phyloP scores from a whole-genome alignment of 2,113 vertebrate genomes.

The Pachyramphus minor region DNA sequence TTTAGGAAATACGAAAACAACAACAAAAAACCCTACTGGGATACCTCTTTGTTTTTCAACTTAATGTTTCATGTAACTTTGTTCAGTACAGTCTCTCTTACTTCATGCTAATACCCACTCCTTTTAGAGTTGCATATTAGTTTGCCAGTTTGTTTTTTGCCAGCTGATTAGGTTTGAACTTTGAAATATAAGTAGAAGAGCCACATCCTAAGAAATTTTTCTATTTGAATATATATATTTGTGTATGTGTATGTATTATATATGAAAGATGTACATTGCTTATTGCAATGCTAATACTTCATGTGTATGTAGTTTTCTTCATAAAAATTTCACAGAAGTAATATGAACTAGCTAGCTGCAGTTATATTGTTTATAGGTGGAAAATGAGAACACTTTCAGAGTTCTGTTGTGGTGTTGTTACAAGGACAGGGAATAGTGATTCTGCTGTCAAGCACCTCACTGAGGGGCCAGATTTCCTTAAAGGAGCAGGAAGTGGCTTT shows the following conservation, averaged over 20 bases:
- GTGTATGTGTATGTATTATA: neutral
- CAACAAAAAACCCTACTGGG: neutral
- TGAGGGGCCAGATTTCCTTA: neutral
- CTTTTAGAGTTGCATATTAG: neutral
- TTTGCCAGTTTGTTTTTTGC: neutral
- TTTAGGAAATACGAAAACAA: neutral
- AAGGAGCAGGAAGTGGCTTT: neutral
- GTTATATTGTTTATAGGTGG: neutral
- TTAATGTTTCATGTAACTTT: neutral
- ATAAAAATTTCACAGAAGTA: neutral
- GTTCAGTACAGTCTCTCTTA: neutral
- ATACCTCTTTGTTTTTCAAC: neutral
- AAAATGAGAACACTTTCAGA: neutral
- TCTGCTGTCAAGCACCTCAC: neutral
- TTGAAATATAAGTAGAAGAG: neutral
- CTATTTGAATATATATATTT: neutral
- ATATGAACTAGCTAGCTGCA: neutral
- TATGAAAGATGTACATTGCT: neutral
- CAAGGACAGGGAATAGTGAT: neutral
- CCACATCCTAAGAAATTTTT: neutral
- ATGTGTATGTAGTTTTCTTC: neutral
- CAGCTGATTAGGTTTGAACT: neutral
- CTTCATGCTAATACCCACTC: neutral
- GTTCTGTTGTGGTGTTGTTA: neutral
- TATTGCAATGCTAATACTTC: neutral